Conservation (phyloP, 2,888 invertebrate species). For the Mythimna ferrago region DNA sequence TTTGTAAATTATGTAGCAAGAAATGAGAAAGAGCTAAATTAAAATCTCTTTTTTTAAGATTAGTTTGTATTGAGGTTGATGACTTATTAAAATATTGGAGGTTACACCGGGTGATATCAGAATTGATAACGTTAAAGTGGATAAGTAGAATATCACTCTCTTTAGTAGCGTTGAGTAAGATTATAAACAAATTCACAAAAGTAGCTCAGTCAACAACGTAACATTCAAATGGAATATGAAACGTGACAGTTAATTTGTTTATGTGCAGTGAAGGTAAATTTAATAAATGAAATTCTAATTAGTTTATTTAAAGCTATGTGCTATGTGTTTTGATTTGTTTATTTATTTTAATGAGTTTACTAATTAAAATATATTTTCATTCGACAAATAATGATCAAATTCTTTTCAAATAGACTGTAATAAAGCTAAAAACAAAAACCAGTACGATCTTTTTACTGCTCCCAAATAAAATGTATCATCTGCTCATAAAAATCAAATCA, state of each 20-base stretch:
- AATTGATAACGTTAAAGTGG: not conserved
- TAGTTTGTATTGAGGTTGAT: not conserved
- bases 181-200: not conserved
- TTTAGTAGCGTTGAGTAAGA: not conserved
- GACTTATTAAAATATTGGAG: not conserved
- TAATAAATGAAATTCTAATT: constrained; percentile 11
- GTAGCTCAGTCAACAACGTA: not conserved
- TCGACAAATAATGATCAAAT: not conserved
- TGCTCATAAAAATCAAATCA: constrained; percentile 31
- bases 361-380: constrained; percentile 1
- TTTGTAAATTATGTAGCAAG: constrained; percentile 29
- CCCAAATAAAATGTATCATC: not conserved
- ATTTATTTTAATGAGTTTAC: not conserved
- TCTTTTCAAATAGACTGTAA: not conserved
- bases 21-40: constrained; percentile 11
- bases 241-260: constrained; percentile 3
- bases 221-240: constrained; percentile 13
- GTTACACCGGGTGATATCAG: not conserved
- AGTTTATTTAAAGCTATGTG: not conserved
- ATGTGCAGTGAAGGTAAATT: not conserved
- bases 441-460: no score
- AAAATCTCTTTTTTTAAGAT: not conserved
- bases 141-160: not conserved
- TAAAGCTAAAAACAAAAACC: not conserved
- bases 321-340: not conserved